A percentile compares a stretch with the other conserved stretches of the same genome.
Evolutionary conservation across 2,888 invertebrate species (phyloP).

Genomic region (Suillia variegata): DNA sequence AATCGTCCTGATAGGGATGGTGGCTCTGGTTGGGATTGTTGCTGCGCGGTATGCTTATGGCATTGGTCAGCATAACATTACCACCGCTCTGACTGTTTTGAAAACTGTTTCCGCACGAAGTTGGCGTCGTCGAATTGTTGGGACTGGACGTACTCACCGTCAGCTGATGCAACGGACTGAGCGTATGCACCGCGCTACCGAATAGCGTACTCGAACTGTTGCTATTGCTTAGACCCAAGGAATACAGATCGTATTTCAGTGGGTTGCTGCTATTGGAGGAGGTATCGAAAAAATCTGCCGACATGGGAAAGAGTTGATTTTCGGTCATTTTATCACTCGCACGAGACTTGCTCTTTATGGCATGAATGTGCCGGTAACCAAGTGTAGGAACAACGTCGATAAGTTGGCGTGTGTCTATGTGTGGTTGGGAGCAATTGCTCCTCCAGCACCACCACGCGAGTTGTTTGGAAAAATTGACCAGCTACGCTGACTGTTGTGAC

Average conservation of each 20-base stretch:
- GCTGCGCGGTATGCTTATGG: slow-evolving; percentile 58
- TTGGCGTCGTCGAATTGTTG: neutral
- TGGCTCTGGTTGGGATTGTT: slow-evolving; percentile 54
- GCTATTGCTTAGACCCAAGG: slow-evolving; percentile 40
- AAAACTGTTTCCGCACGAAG: slow-evolving; percentile 6
- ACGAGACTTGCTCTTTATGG: neutral
- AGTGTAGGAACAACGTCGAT: neutral
- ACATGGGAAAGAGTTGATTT: slow-evolving; percentile 60
- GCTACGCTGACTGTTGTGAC: too few species aligned
- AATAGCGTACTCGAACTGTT: slow-evolving; percentile 36
- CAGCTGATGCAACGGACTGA: slow-evolving; percentile 23
- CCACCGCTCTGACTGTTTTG: slow-evolving; percentile 28
- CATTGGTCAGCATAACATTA: slow-evolving; percentile 58
- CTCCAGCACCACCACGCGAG: neutral
- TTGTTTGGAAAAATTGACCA: too few species aligned
- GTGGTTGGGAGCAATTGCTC: slow-evolving; percentile 22
- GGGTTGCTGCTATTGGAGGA: slow-evolving; percentile 59
- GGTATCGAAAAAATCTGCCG: slow-evolving; percentile 60
- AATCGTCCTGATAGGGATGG: slow-evolving; percentile 43
- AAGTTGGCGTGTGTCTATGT: neutral
- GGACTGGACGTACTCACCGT: slow-evolving; percentile 15
- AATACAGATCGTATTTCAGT: slow-evolving; percentile 56
- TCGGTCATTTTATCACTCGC: slow-evolving; percentile 54
- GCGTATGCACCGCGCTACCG: slow-evolving; percentile 26
- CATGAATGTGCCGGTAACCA: too few species aligned